These are phyloP conservation scores for Bombus difficillimus DNA, from an alignment of 1,140 invertebrate species.

Conservation along the genomic window DNA sequence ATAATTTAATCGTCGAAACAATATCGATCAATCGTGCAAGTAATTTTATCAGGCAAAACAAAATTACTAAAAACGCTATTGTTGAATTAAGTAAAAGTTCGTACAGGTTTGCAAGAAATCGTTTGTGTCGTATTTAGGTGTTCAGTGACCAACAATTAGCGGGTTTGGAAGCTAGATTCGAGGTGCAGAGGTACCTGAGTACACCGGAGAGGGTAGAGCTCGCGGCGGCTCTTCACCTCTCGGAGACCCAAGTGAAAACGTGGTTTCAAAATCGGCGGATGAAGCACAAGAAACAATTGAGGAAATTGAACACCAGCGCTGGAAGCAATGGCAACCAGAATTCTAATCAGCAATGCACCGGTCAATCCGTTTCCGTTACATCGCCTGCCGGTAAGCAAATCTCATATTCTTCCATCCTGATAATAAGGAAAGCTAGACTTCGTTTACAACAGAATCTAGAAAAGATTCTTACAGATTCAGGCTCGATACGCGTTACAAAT, in stretches of 20 bases:
- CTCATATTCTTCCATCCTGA: neutral
- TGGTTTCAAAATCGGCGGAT: constrained; percentile 99
- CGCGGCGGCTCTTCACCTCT: constrained; percentile 94
- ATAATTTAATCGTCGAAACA: no score
- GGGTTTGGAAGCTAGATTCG: constrained; percentile 97
- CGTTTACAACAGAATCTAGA: neutral
- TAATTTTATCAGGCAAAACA: neutral
- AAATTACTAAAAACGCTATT: neutral
- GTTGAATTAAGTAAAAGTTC: neutral
- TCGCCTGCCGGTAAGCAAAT: constrained; percentile 76
- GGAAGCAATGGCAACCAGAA: constrained; percentile 53
- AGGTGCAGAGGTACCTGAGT: constrained; percentile 97
- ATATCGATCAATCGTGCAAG: no score
- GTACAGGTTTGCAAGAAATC: neutral
- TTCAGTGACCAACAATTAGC: constrained; percentile 98
- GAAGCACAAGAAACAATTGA: constrained; percentile 98
- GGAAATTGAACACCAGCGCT: constrained; percentile 85
- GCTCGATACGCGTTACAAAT: no score
- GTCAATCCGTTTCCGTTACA: constrained; percentile 71
- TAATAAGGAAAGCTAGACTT: neutral
- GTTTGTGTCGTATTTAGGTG: constrained; percentile 79
- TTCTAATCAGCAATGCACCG: constrained; percentile 65
- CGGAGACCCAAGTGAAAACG: constrained; percentile 99
- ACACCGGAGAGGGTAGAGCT: constrained; percentile 98
- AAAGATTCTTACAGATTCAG: neutral